Percentiles rank a stretch among this genome's conserved stretches.
Evolutionary conservation across 2,888 invertebrate species (phyloP).

Genomic region (Kuschelorhynchus macadamiae): DNA sequence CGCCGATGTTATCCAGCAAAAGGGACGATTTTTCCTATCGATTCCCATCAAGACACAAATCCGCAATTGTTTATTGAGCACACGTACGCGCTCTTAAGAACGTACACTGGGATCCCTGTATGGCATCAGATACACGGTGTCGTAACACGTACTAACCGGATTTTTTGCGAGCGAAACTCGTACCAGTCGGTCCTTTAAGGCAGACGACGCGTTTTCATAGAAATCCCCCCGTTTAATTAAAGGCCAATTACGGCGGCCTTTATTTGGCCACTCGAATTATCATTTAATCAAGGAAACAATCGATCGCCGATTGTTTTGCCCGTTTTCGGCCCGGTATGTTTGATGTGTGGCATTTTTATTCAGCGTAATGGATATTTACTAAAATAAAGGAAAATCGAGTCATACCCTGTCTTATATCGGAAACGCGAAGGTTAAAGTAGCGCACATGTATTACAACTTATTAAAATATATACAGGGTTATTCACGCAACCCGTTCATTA

Average conservation of each 20-base stretch:
- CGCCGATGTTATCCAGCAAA: too few relatives aligned
- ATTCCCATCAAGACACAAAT: slow-evolving; percentile 19
- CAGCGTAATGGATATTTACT: too few relatives aligned
- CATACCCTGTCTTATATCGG: too few relatives aligned
- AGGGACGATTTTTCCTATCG: not conserved
- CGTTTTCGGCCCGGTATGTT: too few relatives aligned
- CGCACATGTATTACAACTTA: too few relatives aligned
- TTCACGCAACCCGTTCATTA: too few relatives aligned
- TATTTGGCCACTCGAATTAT: slow-evolving; percentile 56
- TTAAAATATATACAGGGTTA: too few relatives aligned
- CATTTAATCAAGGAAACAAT: slow-evolving; percentile 55
- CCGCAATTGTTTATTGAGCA: slow-evolving; percentile 30
- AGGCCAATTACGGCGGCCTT: slow-evolving; percentile 51
- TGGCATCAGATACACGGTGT: slow-evolving; percentile 43
- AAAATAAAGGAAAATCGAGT: too few relatives aligned
- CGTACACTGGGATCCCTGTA: slow-evolving; percentile 33
- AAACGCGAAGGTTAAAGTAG: too few relatives aligned
- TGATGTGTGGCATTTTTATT: too few relatives aligned
- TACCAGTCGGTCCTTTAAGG: slow-evolving; percentile 35
- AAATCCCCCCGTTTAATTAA: slow-evolving; percentile 40
- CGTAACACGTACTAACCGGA: slow-evolving; percentile 47
- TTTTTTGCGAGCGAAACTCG: slow-evolving; percentile 39
- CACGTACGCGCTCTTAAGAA: slow-evolving; percentile 30
- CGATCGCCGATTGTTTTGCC: not conserved
- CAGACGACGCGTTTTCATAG: slow-evolving; percentile 47